phyloP scores from a whole-genome alignment of 2,797 vertebrate genomes.

The Tympanoctomys barrerae region DNA sequence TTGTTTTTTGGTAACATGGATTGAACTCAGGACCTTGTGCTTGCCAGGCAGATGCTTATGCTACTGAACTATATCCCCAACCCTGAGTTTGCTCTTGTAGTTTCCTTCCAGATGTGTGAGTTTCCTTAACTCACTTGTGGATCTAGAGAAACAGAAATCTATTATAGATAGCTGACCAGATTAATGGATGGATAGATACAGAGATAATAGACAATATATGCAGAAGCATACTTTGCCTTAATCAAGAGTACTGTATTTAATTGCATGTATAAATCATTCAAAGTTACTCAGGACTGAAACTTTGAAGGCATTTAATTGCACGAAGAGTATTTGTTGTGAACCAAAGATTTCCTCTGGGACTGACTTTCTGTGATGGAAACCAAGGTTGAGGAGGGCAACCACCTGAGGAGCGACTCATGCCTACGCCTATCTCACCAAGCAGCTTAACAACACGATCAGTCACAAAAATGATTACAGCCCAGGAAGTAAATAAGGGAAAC shows the following conservation, averaged over 20 bases:
- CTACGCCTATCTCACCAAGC: not conserved
- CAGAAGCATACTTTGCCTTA: not conserved
- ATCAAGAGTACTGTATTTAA: not conserved
- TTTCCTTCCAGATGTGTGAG: not conserved
- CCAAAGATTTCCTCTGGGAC: slow-evolving; percentile 29
- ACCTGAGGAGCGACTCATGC: not conserved
- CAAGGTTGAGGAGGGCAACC: not conserved
- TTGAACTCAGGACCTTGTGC: no score
- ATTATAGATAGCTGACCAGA: not conserved
- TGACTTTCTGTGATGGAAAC: slow-evolving; percentile 48
- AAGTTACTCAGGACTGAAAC: slow-evolving; percentile 12
- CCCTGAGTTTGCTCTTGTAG: not conserved
- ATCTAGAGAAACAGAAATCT: not conserved
- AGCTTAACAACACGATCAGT: slow-evolving; percentile 21
- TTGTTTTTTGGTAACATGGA: no score
- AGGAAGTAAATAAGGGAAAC: slow-evolving; percentile 40
- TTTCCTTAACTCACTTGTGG: not conserved
- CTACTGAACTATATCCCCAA: no score
- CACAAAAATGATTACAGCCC: rapidly evolving
- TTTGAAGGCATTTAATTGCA: not conserved
- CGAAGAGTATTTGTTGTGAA: not conserved
- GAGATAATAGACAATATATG: not conserved
- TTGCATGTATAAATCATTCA: not conserved
- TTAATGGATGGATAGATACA: not conserved
- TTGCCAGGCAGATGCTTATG: no score